phyloP scores from a whole-genome alignment of 2,113 vertebrate genomes.

The Leucopsar rothschildi region DNA sequence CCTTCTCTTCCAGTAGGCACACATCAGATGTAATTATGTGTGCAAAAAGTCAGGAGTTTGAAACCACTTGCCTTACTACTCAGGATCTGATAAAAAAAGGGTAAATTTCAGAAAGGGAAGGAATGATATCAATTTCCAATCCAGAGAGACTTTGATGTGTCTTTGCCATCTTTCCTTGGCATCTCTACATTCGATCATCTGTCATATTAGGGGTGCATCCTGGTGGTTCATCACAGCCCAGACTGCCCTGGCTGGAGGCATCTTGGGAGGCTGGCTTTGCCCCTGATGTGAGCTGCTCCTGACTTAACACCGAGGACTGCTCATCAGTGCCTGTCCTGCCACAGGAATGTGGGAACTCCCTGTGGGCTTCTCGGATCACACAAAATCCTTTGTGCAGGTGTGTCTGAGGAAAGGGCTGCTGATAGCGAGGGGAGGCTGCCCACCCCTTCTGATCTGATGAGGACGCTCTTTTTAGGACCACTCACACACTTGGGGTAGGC shows the following conservation, averaged over 20 bases:
- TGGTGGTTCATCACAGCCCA: not conserved
- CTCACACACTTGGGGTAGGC: not conserved
- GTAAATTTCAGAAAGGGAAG: not conserved
- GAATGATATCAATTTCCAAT: not conserved
- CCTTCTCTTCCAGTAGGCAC: not conserved
- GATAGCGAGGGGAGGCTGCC: not conserved
- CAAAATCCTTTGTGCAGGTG: not conserved
- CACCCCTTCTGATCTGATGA: not conserved
- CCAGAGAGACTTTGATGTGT: not conserved
- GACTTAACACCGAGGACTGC: too few species aligned
- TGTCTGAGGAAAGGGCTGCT: not conserved
- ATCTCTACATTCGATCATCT: not conserved
- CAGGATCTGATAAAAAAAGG: not conserved
- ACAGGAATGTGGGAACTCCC: not conserved
- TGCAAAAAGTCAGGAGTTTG: not conserved
- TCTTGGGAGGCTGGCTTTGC: not conserved
- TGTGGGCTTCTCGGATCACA: not conserved
- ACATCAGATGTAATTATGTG: not conserved
- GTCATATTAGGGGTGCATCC: not conserved
- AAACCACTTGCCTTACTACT: not conserved
- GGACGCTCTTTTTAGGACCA: not conserved
- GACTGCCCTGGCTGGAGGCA: not conserved
- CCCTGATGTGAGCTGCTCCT: not conserved
- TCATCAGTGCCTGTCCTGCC: not conserved
- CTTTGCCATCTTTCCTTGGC: not conserved